phyloP scores from a whole-genome alignment of 1,140 invertebrate genomes.

The Meloidogyne chitwoodi region DNA sequence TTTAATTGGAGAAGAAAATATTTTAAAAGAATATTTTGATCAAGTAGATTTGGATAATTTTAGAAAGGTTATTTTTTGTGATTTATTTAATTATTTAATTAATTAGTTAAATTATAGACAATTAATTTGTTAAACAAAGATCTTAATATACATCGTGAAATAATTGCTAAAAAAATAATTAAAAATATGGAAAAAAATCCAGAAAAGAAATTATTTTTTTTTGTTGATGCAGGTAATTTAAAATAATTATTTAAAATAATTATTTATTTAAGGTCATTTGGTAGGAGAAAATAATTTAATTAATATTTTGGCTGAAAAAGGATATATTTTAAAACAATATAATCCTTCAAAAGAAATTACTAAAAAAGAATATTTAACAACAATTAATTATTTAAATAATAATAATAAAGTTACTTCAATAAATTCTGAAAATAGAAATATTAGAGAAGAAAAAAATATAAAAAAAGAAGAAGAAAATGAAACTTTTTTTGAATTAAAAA shows the following conservation, averaged over 20 bases:
- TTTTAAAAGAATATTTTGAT: background rate
- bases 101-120: background rate
- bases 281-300: background rate
- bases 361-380: background rate
- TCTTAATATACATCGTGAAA: background rate
- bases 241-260: background rate
- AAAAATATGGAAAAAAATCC: slow-evolving; percentile 2
- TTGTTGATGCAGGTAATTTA: background rate
- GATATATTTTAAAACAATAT: background rate
- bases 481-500: too few species aligned
- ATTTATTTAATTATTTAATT: background rate
- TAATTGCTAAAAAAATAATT: background rate
- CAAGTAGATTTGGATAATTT: background rate
- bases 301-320: background rate
- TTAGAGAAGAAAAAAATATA: background rate
- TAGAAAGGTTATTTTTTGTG: background rate
- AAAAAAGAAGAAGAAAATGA: background rate
- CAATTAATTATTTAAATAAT: background rate
- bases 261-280: slow-evolving; percentile 5
- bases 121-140: background rate
- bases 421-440: background rate
- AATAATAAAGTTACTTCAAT: background rate
- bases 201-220: background rate
- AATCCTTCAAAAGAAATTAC: background rate
- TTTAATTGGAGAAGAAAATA: background rate